Evolutionary conservation across 92 coral and sea anemone genomes (phyloP).

Genomic region (Phenganax subtilis): DNA sequence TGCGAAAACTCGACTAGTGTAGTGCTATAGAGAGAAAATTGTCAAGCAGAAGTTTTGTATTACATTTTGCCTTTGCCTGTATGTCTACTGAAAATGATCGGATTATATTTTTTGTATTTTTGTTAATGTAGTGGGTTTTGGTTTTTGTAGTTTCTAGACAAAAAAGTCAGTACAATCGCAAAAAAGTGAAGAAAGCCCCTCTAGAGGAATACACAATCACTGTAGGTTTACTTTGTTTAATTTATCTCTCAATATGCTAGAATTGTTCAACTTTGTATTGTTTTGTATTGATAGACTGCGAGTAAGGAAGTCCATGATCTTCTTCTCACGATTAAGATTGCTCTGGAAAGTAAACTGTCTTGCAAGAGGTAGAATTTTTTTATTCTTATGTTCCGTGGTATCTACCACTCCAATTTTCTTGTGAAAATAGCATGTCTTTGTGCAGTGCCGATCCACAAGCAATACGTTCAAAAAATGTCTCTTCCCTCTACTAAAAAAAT

Average conservation of each 20-base stretch:
- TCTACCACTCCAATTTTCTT: background rate
- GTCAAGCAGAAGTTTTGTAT: too few relatives aligned
- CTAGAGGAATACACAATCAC: constrained; percentile 38
- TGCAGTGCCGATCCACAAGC: too few relatives aligned
- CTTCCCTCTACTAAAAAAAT: too few relatives aligned
- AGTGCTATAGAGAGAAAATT: too few relatives aligned
- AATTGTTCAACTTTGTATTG: background rate
- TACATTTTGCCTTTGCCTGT: background rate
- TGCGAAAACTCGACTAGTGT: too few relatives aligned
- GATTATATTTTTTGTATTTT: background rate
- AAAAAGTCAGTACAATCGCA: constrained; percentile 24
- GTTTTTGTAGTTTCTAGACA: constrained; percentile 12
- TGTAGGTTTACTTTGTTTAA: background rate
- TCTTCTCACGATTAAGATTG: constrained; percentile 55
- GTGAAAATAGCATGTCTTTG: too few relatives aligned
- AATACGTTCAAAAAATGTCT: too few relatives aligned
- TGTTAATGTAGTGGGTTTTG: background rate
- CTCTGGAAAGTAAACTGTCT: constrained; percentile 57
- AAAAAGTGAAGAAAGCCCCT: constrained; percentile 17
- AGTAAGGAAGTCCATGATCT: constrained; percentile 69
- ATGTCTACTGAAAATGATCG: background rate
- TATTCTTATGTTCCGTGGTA: background rate
- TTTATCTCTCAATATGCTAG: background rate
- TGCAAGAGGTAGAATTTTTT: constrained; percentile 23
- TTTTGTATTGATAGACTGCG: constrained; percentile 50